phyloP scores from a whole-genome alignment of 2,113 vertebrate species.

The Gila orcuttii region DNA sequence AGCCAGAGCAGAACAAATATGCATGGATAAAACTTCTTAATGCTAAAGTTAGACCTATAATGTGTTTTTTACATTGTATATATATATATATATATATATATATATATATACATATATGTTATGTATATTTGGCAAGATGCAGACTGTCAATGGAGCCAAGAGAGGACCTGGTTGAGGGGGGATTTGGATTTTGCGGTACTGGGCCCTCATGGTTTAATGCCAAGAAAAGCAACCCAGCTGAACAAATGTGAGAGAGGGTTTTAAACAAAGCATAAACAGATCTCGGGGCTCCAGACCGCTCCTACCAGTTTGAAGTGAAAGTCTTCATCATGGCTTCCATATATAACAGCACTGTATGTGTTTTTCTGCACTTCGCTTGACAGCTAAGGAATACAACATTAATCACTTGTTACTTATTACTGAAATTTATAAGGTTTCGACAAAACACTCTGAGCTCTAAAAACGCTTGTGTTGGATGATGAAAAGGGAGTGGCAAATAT shows the following conservation, averaged over 20 bases:
- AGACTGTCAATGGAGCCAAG: conserved; percentile 29
- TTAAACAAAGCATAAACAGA: conserved; percentile 50
- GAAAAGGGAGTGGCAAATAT: background rate
- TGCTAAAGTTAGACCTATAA: conserved; percentile 1
- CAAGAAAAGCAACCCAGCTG: conserved; percentile 51
- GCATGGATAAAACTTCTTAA: background rate
- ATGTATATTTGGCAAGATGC: conserved; percentile 6
- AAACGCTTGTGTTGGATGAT: background rate
- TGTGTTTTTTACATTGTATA: conserved; percentile 23
- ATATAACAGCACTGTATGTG: conserved; percentile 44
- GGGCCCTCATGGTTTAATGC: conserved; percentile 37
- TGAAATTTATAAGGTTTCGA: conserved; percentile 70
- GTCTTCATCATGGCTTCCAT: conserved; percentile 68
- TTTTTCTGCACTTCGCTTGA: conserved; percentile 61
- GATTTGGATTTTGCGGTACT: conserved; percentile 11
- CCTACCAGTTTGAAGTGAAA: conserved; percentile 67
- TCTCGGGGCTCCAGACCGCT: conserved; percentile 21
- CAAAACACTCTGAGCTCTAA: conserved; percentile 63
- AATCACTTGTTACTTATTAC: conserved; percentile 68
- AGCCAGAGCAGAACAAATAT: background rate
- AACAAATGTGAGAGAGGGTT: conserved; percentile 53
- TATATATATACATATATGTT: background rate
- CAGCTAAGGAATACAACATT: conserved; percentile 70
- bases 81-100: background rate
- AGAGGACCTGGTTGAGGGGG: conserved; percentile 29